Evolutionary conservation across 2,888 invertebrate genomes (phyloP).

Genomic region (Arenicola marina): DNA sequence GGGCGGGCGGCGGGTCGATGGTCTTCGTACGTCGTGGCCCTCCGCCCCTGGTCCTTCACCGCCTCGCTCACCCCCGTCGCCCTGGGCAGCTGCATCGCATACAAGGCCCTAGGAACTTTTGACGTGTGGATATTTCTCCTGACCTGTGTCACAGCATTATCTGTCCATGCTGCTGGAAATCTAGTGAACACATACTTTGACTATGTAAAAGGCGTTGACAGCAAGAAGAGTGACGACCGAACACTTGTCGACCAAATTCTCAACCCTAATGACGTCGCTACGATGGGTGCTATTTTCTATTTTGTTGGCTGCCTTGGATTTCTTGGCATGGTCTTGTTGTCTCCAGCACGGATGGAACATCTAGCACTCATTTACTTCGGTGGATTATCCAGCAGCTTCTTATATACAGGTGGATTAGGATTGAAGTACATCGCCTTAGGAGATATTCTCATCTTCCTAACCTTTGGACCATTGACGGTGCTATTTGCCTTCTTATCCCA

Average conservation of each 20-base stretch:
- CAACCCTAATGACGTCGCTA: constrained; percentile 80
- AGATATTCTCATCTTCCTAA: constrained; percentile 86
- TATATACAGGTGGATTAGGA: constrained; percentile 96
- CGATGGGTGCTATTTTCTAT: constrained; percentile 86
- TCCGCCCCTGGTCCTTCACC: constrained; percentile 92
- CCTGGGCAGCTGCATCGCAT: constrained; percentile 85
- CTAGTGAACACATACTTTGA: constrained; percentile 96
- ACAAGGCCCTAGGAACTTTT: constrained; percentile 74
- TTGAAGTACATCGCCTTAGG: constrained; percentile 94
- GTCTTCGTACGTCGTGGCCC: constrained; percentile 66
- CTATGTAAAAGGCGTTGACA: constrained; percentile 91
- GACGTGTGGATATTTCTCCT: constrained; percentile 73
- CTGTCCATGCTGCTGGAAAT: constrained; percentile 95
- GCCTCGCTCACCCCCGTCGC: constrained; percentile 89
- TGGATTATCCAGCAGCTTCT: constrained; percentile 89
- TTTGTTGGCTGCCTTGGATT: constrained; percentile 84
- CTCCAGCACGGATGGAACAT: constrained; percentile 93
- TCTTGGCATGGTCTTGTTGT: constrained; percentile 75
- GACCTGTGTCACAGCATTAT: constrained; percentile 83
- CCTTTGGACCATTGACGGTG: constrained; percentile 92
- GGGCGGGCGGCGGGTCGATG: no score
- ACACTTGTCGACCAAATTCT: constrained; percentile 92
- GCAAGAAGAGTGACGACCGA: constrained; percentile 77
- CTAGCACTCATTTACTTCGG: constrained; percentile 93
- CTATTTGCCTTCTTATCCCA: constrained; percentile 92